Evolutionary conservation across 2,888 invertebrate genomes (phyloP).

Genomic region (Cylindroiulus punctatus): DNA sequence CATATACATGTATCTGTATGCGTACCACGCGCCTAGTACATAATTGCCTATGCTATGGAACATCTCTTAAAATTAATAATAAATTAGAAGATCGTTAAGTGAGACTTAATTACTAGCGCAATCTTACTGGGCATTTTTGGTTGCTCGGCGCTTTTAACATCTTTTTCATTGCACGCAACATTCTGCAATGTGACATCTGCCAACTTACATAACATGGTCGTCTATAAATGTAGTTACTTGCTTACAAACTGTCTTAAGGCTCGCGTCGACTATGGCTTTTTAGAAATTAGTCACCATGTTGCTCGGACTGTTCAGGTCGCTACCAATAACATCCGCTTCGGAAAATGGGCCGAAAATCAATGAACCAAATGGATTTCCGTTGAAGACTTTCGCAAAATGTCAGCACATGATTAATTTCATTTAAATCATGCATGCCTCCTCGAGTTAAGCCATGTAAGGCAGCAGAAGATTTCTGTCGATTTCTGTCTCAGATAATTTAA

Average conservation of each 20-base stretch:
- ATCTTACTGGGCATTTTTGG: background rate
- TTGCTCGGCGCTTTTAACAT: background rate
- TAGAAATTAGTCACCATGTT: background rate
- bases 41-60: no score
- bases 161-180: background rate
- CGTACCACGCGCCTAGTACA: no score
- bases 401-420: conserved; percentile 33
- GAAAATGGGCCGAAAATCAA: background rate
- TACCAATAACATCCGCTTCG: conserved; percentile 42
- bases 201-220: background rate
- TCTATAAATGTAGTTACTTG: background rate
- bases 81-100: background rate
- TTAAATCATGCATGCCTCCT: background rate
- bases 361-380: background rate
- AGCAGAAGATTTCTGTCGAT: background rate
- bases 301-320: background rate
- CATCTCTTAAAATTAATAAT: background rate
- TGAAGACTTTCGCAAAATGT: conserved; percentile 12
- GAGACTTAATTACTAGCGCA: background rate
- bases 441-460: background rate
- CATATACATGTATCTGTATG: no score
- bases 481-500: background rate
- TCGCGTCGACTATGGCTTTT: background rate
- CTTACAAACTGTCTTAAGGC: background rate
- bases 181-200: conserved; percentile 8